These are phyloP conservation scores for Pionites leucogaster DNA, from an alignment of 2,113 vertebrate species.

Conservation along the genomic window DNA sequence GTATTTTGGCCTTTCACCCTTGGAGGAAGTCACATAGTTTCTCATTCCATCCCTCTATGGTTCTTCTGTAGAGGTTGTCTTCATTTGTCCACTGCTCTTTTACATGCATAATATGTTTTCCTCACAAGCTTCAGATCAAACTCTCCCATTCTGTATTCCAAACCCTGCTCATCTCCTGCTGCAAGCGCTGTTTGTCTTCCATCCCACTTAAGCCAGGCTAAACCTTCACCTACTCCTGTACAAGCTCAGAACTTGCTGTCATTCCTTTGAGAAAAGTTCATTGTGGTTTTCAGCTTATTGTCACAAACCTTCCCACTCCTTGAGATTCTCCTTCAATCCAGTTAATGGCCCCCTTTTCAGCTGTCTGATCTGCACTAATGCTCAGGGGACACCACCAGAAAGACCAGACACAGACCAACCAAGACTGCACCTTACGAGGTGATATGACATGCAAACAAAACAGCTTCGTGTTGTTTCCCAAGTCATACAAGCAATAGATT, in stretches of 20 bases:
- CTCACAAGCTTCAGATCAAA: not conserved
- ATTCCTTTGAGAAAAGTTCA: constrained; percentile 6
- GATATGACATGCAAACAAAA: not conserved
- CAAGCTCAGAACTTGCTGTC: constrained; percentile 31
- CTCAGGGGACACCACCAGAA: not conserved
- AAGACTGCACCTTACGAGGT: not conserved
- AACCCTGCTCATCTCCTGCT: constrained; percentile 10
- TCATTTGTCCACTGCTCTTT: not conserved
- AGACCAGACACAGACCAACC: not conserved
- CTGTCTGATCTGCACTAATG: not conserved
- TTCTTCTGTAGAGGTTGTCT: not conserved
- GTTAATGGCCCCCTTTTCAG: not conserved
- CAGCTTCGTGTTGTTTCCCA: not conserved
- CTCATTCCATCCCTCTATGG: rapidly evolving
- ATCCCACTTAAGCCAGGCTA: constrained; percentile 31
- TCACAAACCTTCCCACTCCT: not conserved
- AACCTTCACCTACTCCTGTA: constrained; percentile 28
- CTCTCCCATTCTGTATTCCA: constrained; percentile 18
- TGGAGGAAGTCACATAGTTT: not conserved
- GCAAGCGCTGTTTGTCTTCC: constrained; percentile 27
- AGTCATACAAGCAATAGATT: not conserved
- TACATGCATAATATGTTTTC: not conserved
- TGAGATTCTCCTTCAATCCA: not conserved
- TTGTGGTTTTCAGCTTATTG: not conserved
- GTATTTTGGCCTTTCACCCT: not conserved